Base-by-base conservation (phyloP, 1,140 invertebrate species). In the Ericerus pela region DNA sequence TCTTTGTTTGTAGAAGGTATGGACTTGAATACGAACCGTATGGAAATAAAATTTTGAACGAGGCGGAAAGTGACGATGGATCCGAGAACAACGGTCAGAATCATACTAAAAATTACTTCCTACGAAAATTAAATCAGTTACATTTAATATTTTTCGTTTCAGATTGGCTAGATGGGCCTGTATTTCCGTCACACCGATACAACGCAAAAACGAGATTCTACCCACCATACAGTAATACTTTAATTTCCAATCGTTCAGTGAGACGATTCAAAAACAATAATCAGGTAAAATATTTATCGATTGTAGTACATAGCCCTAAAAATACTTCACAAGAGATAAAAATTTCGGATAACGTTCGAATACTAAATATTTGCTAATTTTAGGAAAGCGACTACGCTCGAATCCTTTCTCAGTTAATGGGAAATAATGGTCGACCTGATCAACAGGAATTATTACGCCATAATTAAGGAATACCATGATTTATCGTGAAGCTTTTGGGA, bases 101-200 rank as follows among this genome's bases (percentile, higher is more conserved):
- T 14, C 14, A 6, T n/a, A n/a, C n/a, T n/a, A n/a, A n/a, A n/a
- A n/a, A n/a, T n/a, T n/a, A n/a, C n/a, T n/a, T n/a, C n/a, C n/a
- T n/a, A n/a, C n/a, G n/a, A n/a, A n/a, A n/a, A n/a, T n/a, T n/a
- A n/a, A n/a, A n/a, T n/a, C n/a, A n/a, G n/a, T n/a, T n/a, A n/a
- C n/a, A n/a, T 14, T 41, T 41, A 18, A 8, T 41, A 41, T 47
- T 47, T 47, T 47, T n/a, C n/a, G n/a, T n/a, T 47, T 22, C 41
- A 47, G 41, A 24, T 47, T 47, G 41, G 41, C 14, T 47, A 47
- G 41, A 47, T 24, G 41, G 26, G 41, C 41, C 41, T 24, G 22
- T 47, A 47, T 47, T 47, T 24, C 41, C 41, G n/a, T n/a, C n/a
- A 22, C 41, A 47, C 20, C 16, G 14, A 5, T 47, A 47, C 20